Conservation (phyloP, 2,797 vertebrate genomes). For the Simalia tracyae region DNA sequence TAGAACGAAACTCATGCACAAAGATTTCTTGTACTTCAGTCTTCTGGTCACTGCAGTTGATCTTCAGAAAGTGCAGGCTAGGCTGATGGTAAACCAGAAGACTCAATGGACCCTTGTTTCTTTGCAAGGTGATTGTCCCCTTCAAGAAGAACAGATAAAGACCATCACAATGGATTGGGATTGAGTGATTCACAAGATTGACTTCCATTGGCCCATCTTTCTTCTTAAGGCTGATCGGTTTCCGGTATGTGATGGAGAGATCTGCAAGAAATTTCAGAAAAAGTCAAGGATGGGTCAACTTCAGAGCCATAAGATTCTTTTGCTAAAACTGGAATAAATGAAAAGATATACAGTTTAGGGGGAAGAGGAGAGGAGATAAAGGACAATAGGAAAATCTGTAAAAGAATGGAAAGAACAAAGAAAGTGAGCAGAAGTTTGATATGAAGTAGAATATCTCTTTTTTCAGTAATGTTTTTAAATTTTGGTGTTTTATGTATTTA, state of each 20-base stretch:
- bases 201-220: constrained; percentile 21
- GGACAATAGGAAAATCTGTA: not conserved
- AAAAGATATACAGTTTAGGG: not conserved
- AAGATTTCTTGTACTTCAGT: not conserved
- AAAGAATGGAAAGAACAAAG: not conserved
- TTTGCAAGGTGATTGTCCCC: not conserved
- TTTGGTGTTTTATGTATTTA: too few relatives aligned
- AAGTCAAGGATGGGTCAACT: not conserved
- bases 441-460: not conserved
- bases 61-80: not conserved
- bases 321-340: not conserved
- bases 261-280: constrained; percentile 20
- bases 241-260: not conserved
- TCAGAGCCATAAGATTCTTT: not conserved
- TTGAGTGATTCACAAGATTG: not conserved
- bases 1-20: not conserved
- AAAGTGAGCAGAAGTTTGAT: not conserved
- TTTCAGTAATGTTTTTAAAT: too few relatives aligned
- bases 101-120: not conserved
- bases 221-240: not conserved
- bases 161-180: constrained; percentile 29
- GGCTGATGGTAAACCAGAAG: not conserved
- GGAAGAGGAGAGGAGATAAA: not conserved
- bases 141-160: constrained; percentile 19
- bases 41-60: not conserved